Conservation (phyloP, 2,113 vertebrate genomes). For the Spilogale gracilis region DNA sequence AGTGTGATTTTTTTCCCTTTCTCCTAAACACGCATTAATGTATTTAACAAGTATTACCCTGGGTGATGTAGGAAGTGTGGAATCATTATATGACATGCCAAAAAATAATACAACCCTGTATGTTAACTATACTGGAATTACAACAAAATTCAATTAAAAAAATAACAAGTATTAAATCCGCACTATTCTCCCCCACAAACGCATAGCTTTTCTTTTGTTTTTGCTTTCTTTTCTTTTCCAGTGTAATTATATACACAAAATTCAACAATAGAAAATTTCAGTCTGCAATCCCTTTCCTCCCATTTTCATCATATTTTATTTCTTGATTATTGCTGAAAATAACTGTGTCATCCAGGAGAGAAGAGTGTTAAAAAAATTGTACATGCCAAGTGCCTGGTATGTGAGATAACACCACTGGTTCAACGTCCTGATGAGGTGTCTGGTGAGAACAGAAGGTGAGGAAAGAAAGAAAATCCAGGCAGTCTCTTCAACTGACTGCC, state of each 20-base stretch:
- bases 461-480: not conserved
- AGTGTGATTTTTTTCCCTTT: not conserved
- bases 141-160: not conserved
- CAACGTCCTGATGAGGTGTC: not conserved
- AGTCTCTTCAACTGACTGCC: not conserved
- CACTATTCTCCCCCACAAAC: too few relatives aligned
- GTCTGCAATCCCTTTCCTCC: not conserved
- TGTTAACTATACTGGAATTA: not conserved
- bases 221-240: not conserved
- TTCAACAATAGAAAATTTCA: not conserved
- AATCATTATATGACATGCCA: not conserved
- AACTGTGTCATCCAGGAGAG: constrained; percentile 19
- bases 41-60: not conserved
- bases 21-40: not conserved
- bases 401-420: not conserved
- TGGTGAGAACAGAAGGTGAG: not conserved
- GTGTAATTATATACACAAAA: not conserved
- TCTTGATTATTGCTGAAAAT: constrained; percentile 23
- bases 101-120: not conserved
- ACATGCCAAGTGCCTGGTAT: not conserved
- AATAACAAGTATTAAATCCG: not conserved
- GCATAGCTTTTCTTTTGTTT: not conserved
- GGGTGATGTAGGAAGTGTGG: not conserved
- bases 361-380: not conserved
- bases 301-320: not conserved